Percentiles rank a stretch among this genome's conserved stretches.
phyloP scores from a whole-genome alignment of 2,113 vertebrate species.

The Willisornis vidua region DNA sequence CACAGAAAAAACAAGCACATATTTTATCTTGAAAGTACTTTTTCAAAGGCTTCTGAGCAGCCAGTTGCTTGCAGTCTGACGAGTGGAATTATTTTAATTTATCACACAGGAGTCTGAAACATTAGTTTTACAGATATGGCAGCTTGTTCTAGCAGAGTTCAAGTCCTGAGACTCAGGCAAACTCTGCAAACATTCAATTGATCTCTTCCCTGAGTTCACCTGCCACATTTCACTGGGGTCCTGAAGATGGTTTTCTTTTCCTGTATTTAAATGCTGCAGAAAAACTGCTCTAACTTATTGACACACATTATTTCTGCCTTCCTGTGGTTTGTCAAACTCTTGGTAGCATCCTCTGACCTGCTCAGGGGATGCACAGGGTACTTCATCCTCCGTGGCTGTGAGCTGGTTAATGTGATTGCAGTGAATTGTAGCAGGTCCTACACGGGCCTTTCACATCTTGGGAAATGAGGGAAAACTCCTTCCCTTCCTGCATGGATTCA shows the following conservation, averaged over 20 bases:
- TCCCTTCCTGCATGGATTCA: no score
- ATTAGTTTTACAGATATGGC: slow-evolving; percentile 43
- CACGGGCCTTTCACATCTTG: fast-evolving
- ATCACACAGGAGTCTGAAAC: slow-evolving; percentile 17
- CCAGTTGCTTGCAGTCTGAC: slow-evolving; percentile 28
- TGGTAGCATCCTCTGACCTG: background rate
- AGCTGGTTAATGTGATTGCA: background rate
- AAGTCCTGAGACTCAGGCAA: background rate
- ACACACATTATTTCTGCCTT: background rate
- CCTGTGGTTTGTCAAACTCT: background rate
- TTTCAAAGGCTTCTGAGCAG: slow-evolving; percentile 60
- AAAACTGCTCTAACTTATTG: background rate
- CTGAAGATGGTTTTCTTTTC: background rate
- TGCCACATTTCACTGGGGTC: background rate
- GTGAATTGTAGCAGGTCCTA: background rate
- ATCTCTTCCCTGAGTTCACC: background rate
- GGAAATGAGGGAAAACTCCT: background rate
- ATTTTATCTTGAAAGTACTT: slow-evolving; percentile 72
- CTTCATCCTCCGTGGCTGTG: background rate
- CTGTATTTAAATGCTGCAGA: background rate
- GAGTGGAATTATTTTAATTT: slow-evolving; percentile 62
- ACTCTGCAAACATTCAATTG: background rate
- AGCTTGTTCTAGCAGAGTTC: background rate
- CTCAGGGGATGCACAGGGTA: background rate
- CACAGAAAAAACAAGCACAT: slow-evolving; percentile 54